These are phyloP conservation scores for Andrena bicolor DNA, from an alignment of 2,888 invertebrate genomes.

Conservation along the genomic window DNA sequence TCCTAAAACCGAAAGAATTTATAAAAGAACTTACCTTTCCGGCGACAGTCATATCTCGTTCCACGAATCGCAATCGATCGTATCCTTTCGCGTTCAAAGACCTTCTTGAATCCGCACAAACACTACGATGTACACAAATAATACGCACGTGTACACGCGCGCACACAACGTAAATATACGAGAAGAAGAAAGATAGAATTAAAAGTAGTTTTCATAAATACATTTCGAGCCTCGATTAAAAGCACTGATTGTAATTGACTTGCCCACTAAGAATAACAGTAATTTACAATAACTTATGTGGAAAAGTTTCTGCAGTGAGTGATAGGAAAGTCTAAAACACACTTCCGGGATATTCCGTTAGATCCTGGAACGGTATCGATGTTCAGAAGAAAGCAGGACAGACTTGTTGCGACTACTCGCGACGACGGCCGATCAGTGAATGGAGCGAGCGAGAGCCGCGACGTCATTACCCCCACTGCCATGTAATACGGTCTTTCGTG, in stretches of 20 bases:
- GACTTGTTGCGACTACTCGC: slow-evolving; percentile 58
- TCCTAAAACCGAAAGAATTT: slow-evolving; percentile 17
- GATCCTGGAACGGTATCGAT: slow-evolving; percentile 66
- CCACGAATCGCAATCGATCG: slow-evolving; percentile 64
- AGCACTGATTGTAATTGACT: slow-evolving; percentile 18
- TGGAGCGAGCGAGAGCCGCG: slow-evolving; percentile 76
- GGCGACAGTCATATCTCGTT: slow-evolving; percentile 79
- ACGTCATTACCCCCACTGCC: slow-evolving; percentile 70
- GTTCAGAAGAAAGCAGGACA: slow-evolving; percentile 49
- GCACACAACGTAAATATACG: slow-evolving; percentile 42
- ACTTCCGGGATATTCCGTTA: slow-evolving; percentile 67
- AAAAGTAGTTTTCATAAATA: slow-evolving; percentile 56
- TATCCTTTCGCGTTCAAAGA: slow-evolving; percentile 65
- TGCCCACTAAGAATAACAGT: neutral
- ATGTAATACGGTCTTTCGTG: slow-evolving; percentile 30
- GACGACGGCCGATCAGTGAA: slow-evolving; percentile 80
- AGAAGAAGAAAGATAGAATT: slow-evolving; percentile 54
- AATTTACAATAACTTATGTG: slow-evolving; percentile 5
- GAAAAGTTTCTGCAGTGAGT: slow-evolving; percentile 8
- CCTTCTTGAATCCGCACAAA: slow-evolving; percentile 54
- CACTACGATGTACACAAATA: slow-evolving; percentile 55
- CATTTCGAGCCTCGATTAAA: slow-evolving; percentile 43
- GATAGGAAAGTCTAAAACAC: slow-evolving; percentile 39
- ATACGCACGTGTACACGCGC: slow-evolving; percentile 33
- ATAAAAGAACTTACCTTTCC: slow-evolving; percentile 77